These are phyloP conservation scores for Lacerta viridis DNA, from an alignment of 2,797 vertebrate species.

Conservation along the genomic window DNA sequence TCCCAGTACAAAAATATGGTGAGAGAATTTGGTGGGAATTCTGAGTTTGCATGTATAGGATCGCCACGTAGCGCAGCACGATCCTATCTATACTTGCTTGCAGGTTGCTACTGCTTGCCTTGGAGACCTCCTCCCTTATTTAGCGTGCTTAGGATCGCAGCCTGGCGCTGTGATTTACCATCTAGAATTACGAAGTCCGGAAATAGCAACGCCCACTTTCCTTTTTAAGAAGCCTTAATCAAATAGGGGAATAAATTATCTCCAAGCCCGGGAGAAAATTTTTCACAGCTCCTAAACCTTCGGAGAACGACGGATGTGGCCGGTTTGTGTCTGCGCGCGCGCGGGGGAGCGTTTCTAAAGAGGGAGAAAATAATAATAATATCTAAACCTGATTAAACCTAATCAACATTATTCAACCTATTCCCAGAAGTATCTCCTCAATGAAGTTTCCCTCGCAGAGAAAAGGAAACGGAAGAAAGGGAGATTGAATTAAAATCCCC, in stretches of 20 bases:
- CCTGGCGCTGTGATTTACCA: not conserved
- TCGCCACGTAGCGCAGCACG: too few relatives aligned
- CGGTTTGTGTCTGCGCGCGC: not conserved
- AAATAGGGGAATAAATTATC: conserved; percentile 40
- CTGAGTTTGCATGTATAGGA: too few relatives aligned
- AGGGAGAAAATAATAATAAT: too few relatives aligned
- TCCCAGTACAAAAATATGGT: not conserved
- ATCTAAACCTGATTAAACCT: conserved; percentile 48
- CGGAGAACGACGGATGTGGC: conserved; percentile 29
- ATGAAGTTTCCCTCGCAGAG: conserved; percentile 54
- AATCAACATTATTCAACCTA: conserved; percentile 62
- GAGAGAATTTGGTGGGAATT: too few relatives aligned
- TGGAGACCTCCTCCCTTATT: too few relatives aligned
- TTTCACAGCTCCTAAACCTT: conserved; percentile 42
- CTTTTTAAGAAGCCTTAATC: not conserved
- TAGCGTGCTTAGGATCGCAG: not conserved
- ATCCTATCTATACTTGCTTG: too few relatives aligned
- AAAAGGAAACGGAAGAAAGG: conserved; percentile 59
- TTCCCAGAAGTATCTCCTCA: conserved; percentile 43
- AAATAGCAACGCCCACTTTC: not conserved
- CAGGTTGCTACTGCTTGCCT: too few relatives aligned
- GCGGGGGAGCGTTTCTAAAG: too few relatives aligned
- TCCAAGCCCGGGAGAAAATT: not conserved
- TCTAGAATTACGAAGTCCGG: not conserved
- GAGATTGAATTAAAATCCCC: conserved; percentile 58